Conservation (phyloP, 2,113 vertebrate species). For the Tetrao urogallus region DNA sequence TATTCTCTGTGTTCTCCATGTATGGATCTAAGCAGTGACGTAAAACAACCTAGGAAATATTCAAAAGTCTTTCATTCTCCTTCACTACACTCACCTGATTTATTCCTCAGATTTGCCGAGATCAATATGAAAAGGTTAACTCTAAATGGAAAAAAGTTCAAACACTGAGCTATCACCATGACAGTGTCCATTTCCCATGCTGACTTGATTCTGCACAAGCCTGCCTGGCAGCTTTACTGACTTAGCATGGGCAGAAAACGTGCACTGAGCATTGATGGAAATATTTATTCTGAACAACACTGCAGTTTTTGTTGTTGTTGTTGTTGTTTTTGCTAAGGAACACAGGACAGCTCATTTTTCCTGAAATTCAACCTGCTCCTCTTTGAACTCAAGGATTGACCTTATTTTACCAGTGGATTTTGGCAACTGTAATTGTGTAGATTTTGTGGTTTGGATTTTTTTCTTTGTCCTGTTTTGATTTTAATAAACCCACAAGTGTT, state of each 20-base stretch:
- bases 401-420: conserved; percentile 28
- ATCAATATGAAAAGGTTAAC: conserved; percentile 25
- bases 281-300: conserved; percentile 32
- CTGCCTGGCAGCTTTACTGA: background rate
- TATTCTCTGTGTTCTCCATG: background rate
- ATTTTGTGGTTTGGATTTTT: background rate
- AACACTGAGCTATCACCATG: conserved; percentile 48
- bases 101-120: conserved; percentile 22
- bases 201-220: conserved; percentile 17
- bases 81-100: background rate
- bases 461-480: background rate
- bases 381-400: conserved; percentile 22
- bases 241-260: conserved; percentile 11
- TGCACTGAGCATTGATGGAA: conserved; percentile 16
- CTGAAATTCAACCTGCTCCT: conserved; percentile 41
- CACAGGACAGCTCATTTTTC: conserved; percentile 32
- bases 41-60: background rate
- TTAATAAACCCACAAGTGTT: background rate
- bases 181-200: conserved; percentile 52
- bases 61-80: background rate
- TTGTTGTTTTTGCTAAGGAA: background rate
- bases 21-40: background rate
- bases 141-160: conserved; percentile 11
- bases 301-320: background rate
- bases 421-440: conserved; percentile 23